These are phyloP conservation scores for Danaus plexippus DNA, from an alignment of 1,140 invertebrate species.

Conservation along the genomic window DNA sequence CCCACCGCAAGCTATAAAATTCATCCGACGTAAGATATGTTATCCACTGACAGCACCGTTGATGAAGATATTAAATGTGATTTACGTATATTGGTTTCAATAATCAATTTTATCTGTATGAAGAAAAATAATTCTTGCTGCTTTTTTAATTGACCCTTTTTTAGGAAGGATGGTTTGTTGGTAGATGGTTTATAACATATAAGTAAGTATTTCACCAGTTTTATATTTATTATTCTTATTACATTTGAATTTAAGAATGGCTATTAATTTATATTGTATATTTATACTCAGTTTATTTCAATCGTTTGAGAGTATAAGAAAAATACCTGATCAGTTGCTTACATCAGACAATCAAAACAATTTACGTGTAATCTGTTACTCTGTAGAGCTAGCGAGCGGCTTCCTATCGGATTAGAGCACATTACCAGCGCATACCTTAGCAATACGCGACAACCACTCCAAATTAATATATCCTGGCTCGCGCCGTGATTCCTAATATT, in stretches of 20 bases:
- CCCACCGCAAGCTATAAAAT: slow-evolving; percentile 44
- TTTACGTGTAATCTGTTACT: too few relatives aligned
- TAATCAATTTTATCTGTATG: slow-evolving; percentile 13
- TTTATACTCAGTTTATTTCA: too few relatives aligned
- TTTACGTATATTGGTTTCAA: slow-evolving; percentile 25
- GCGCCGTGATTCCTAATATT: slow-evolving; percentile 72
- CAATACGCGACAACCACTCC: slow-evolving; percentile 48
- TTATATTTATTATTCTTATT: too few relatives aligned
- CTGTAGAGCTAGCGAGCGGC: slow-evolving; percentile 6
- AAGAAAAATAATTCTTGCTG: slow-evolving; percentile 13
- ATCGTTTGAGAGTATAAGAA: too few relatives aligned
- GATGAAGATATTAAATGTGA: slow-evolving; percentile 29
- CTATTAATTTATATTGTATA: too few relatives aligned
- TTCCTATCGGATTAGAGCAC: slow-evolving; percentile 17
- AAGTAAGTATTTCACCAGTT: too few relatives aligned
- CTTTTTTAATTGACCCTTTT: slow-evolving; percentile 15
- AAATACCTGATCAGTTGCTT: too few relatives aligned
- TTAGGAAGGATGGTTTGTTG: too few relatives aligned
- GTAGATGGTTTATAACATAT: too few relatives aligned
- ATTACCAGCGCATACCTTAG: slow-evolving; percentile 31
- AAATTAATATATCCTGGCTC: slow-evolving; percentile 71
- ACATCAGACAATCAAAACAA: too few relatives aligned
- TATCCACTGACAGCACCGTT: slow-evolving; percentile 18
- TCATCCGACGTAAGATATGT: slow-evolving; percentile 35
- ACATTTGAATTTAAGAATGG: too few relatives aligned